phyloP scores from a whole-genome alignment of 1,140 invertebrate genomes.

The Drosophila serrata region DNA sequence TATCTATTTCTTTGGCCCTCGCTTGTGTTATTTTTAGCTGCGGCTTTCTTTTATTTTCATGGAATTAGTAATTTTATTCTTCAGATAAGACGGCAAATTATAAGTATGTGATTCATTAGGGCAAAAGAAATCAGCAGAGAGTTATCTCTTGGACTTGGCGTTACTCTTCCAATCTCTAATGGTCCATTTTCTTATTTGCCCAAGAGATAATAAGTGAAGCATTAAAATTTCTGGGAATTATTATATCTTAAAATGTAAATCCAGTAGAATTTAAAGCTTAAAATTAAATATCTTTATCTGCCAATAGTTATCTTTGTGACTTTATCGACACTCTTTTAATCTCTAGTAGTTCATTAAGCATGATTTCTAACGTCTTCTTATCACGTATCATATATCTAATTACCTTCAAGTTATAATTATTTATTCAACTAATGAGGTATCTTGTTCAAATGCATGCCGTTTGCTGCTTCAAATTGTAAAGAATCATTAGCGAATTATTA shows the following conservation, averaged over 20 bases:
- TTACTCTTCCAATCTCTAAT: no score
- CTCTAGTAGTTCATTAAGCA: background rate
- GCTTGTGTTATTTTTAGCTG: background rate
- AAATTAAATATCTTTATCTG: background rate
- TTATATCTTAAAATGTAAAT: no score
- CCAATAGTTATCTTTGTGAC: background rate
- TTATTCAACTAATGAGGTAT: slow-evolving; percentile 3
- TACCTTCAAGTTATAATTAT: background rate
- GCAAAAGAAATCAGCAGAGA: background rate
- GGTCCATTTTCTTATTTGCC: no score
- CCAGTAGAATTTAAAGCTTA: background rate
- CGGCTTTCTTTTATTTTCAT: background rate
- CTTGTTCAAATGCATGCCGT: background rate
- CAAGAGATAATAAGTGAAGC: no score
- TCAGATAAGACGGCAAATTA: background rate
- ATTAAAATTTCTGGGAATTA: no score
- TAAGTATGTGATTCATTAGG: slow-evolving; percentile 2
- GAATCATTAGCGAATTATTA: background rate
- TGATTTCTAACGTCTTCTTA: background rate
- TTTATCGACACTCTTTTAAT: background rate
- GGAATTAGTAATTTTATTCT: background rate
- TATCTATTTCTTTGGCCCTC: background rate
- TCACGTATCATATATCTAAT: background rate
- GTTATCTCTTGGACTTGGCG: background rate
- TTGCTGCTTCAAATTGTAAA: background rate